Evolutionary conservation across 1,140 invertebrate species (phyloP), one percentile per base, ranked within the genome.

Genomic region (Rhopalosiphum padi): DNA sequence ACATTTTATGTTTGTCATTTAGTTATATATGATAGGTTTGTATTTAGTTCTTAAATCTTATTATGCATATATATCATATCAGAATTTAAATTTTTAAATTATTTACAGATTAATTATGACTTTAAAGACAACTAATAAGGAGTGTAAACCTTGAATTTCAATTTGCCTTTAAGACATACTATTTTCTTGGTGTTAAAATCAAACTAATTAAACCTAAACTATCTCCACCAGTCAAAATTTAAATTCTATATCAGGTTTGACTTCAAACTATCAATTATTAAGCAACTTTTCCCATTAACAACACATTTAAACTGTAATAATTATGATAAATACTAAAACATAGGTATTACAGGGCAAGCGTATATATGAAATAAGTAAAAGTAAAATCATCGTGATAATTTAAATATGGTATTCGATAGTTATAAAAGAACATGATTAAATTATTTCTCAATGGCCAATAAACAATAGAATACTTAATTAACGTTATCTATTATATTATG

Each of bases 141-240:
- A 88, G n/a, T 88, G 21, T 51, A n/a, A 88, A 88, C n/a, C n/a
- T 51, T n/a, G n/a, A 88, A n/a, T 88, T 88, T 88, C 46, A 4
- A 88, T 88, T 88, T 88, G 86, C 86, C 46, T 88, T 48, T 88
- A 88, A 88, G 30, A 51, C 46, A 88, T 51, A 35, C 7, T 35
- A 88, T n/a, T 21, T 22, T 35, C 21, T 51, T 7, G 2, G 23
- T 18, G 7, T 51, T 88, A 88, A 88, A 88, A n/a, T 51, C 43
- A 51, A 51, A 88, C 35, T 51, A 88, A 48, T 88, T 23, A 35
- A 88, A 51, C n/a, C 22, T 88, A 88, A 48, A 23, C 30, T 51
- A 51, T 48, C n/a, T 30, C n/a, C 9, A 88, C 30, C 30, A 9
- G 18, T 35, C 23, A 48, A 86, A 46, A 86, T 86, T 1, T 30